Base-by-base conservation (phyloP, 2,888 invertebrate genomes). In the Heliconius cydno region DNA sequence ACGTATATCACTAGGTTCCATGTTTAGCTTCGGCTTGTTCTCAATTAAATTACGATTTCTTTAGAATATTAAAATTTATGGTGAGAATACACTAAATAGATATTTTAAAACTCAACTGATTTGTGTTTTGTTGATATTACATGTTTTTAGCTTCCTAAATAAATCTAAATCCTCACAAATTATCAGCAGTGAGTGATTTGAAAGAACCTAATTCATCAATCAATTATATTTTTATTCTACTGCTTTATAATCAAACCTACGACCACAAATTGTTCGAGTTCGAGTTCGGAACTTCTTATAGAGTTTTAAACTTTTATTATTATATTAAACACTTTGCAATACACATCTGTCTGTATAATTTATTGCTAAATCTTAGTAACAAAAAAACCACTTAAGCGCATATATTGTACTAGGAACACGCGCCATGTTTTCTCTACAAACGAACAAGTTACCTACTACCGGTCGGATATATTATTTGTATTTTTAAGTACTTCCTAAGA, bases 401-500 rank as follows among this genome's bases (percentile, higher is more conserved):
- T 34, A 34, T 60, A 57, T 76, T 52, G 30, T 67, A 28, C 25
- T 52, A 52, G n/a, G 28, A 76, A 67, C 41, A 67, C 76, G 78
- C 57, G 25, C 66, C 67, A 73, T 60, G 57, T 28, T 46, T 72
- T 72, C 72, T 22, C n/a, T 74, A 60, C 25, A 38, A 30, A 28
- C 22, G 46, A 65, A 52, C 25, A n/a, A n/a, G 4, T 10, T 60
- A 57, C 28, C 52, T 34, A 78, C 78, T 78, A 72, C 73, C 72
- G 66, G 38, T n/a, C 46, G 46, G 46, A 73, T 72, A 19, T 75
- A 4, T 57, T 52, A 6, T 38, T 65, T 28, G 60, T 46, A 65
- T 25, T 65, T 25, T 78, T 41, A 46, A 78, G 72, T 46, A 52
- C 72, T 78, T 78, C 78, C 78, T 78, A 75, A 41, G 19, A 25